phyloP scores from a whole-genome alignment of 2,113 vertebrate genomes.

The Halcyon malimbica region DNA sequence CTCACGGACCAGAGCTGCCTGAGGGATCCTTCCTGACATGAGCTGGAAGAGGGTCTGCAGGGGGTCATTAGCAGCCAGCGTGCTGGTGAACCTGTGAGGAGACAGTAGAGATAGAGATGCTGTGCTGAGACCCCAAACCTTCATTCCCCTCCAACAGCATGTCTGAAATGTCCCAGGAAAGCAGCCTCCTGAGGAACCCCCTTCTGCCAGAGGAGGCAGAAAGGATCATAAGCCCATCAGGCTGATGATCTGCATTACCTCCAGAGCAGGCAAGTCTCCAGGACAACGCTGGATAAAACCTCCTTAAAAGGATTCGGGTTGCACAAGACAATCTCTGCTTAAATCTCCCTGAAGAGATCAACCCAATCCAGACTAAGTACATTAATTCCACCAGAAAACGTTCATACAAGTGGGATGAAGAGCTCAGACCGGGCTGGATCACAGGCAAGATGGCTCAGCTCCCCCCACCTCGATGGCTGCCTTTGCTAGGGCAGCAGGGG shows the following conservation, averaged over 20 bases:
- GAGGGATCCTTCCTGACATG: slow-evolving; percentile 87
- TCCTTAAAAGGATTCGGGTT: neutral
- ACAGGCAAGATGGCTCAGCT: neutral
- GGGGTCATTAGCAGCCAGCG: slow-evolving; percentile 82
- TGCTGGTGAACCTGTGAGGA: slow-evolving; percentile 86
- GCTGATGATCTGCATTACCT: neutral
- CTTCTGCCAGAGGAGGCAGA: neutral
- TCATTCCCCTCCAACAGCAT: neutral
- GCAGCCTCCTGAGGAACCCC: neutral
- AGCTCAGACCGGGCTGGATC: neutral
- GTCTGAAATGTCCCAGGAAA: neutral
- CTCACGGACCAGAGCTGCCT: slow-evolving; percentile 81
- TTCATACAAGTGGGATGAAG: neutral
- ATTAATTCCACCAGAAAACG: neutral
- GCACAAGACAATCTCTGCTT: neutral
- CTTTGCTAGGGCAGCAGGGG: neutral
- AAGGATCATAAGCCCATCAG: neutral
- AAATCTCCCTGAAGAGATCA: slow-evolving; percentile 30
- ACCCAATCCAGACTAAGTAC: neutral
- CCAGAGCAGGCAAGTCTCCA: neutral
- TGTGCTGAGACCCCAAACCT: neutral
- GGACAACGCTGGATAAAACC: neutral
- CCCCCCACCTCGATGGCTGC: neutral
- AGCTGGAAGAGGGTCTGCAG: slow-evolving; percentile 93
- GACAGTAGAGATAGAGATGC: neutral